Percentiles rank a stretch among this genome's conserved stretches.
These are phyloP conservation scores for Argyresthia albistria DNA, from an alignment of 2,888 invertebrate genomes.

Conservation along the genomic window DNA sequence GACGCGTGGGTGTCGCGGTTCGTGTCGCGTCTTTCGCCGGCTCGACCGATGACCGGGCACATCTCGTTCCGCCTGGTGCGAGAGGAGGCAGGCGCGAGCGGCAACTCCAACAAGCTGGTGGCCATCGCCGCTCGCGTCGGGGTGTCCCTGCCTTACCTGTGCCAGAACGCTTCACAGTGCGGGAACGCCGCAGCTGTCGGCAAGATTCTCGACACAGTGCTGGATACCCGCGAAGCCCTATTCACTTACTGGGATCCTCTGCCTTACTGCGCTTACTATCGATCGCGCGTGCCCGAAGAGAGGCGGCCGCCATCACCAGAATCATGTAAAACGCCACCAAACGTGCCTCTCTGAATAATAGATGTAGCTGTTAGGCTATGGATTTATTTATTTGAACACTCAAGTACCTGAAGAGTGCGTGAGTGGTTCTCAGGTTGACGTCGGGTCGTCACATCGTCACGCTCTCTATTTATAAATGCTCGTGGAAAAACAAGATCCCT, in stretches of 20 bases:
- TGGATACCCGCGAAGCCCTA: slow-evolving; percentile 85
- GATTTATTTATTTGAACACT: slow-evolving; percentile 49
- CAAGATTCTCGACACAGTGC: slow-evolving; percentile 76
- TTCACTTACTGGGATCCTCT: slow-evolving; percentile 89
- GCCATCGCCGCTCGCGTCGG: slow-evolving; percentile 81
- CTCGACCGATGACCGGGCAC: slow-evolving; percentile 82
- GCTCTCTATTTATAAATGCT: slow-evolving; percentile 15
- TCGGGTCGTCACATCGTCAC: slow-evolving; percentile 6
- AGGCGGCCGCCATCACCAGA: slow-evolving; percentile 60
- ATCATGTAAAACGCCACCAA: slow-evolving; percentile 70
- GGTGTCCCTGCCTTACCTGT: slow-evolving; percentile 85
- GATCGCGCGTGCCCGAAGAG: slow-evolving; percentile 78
- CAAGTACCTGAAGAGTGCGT: slow-evolving; percentile 67
- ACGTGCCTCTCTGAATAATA: slow-evolving; percentile 52
- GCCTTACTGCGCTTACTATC: slow-evolving; percentile 89
- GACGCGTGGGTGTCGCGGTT: slow-evolving; percentile 82
- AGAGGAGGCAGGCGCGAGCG: slow-evolving; percentile 69
- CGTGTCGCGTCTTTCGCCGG: slow-evolving; percentile 75
- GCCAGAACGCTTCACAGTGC: slow-evolving; percentile 78
- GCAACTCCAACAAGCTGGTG: slow-evolving; percentile 40
- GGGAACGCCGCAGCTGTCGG: slow-evolving; percentile 75
- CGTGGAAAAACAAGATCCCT: slow-evolving; percentile 1
- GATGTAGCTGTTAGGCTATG: slow-evolving; percentile 17
- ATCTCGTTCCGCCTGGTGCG: slow-evolving; percentile 83
- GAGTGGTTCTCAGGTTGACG: slow-evolving; percentile 36